A percentile compares a stretch with the other conserved stretches of the same genome.
phyloP scores from a whole-genome alignment of 2,888 invertebrate species.

The Amiota communis region DNA sequence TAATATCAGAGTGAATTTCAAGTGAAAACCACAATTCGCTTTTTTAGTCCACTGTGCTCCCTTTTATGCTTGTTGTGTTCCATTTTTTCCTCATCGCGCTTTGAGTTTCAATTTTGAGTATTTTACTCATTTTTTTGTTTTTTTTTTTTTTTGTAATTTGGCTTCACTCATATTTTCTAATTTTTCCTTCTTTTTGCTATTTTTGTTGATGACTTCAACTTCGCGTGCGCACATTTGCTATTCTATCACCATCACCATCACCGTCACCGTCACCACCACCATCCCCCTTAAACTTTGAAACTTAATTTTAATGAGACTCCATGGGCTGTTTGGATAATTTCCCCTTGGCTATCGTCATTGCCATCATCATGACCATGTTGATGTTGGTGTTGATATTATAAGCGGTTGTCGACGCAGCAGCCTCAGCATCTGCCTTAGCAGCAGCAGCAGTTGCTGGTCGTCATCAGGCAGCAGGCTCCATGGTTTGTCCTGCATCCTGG shows the following conservation, averaged over 20 bases:
- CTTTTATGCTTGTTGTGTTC: not conserved
- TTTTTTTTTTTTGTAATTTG: conserved; percentile 42
- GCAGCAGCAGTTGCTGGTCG: conserved; percentile 50
- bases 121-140: not conserved
- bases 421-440: conserved; percentile 30
- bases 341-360: conserved; percentile 30
- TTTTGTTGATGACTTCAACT: conserved; percentile 23
- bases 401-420: conserved; percentile 31
- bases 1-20: no score
- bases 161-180: conserved; percentile 39
- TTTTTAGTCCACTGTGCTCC: conserved; percentile 5
- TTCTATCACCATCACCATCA: not conserved
- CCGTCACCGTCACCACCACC: not conserved
- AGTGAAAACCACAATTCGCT: conserved; percentile 7
- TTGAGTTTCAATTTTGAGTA: conserved; percentile 16
- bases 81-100: conserved; percentile 18
- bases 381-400: conserved; percentile 26
- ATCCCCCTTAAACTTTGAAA: not conserved
- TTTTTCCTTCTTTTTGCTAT: conserved; percentile 9
- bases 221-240: conserved; percentile 32
- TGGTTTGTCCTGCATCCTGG: conserved; percentile 70
- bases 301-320: conserved; percentile 9
- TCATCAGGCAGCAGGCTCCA: conserved; percentile 63
- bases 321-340: not conserved
- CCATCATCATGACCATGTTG: conserved; percentile 1